Conservation (phyloP, 2,113 vertebrate species). For the Falco punctatus region DNA sequence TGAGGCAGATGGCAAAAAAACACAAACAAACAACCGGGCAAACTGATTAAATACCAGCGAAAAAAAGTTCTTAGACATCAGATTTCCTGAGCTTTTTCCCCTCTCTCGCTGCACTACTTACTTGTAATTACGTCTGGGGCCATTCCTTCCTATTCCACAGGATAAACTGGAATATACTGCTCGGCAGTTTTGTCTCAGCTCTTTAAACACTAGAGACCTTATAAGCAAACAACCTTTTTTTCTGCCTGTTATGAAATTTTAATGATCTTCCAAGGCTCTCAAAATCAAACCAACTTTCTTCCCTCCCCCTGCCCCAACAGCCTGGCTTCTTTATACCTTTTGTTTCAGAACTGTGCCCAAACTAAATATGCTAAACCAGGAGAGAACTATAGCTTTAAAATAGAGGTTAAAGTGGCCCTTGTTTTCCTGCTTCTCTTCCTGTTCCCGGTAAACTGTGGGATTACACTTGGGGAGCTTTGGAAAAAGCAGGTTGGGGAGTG, state of each 20-base stretch:
- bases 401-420: not conserved
- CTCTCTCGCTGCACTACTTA: conserved; percentile 58
- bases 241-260: conserved; percentile 17
- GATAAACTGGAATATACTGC: conserved; percentile 52
- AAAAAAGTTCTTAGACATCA: conserved; percentile 36
- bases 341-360: conserved; percentile 61
- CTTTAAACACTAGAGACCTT: conserved; percentile 40
- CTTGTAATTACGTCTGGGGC: conserved; percentile 75
- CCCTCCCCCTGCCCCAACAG: conserved; percentile 7
- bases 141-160: conserved; percentile 74
- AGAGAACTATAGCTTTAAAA: not conserved
- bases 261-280: conserved; percentile 15
- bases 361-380: conserved; percentile 7
- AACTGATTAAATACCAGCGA: not conserved
- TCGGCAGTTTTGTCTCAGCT: conserved; percentile 48
- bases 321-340: conserved; percentile 44
- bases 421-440: not conserved
- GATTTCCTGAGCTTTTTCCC: conserved; percentile 70
- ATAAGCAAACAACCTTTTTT: not conserved
- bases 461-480: not conserved
- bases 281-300: conserved; percentile 23
- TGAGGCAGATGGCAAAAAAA: not conserved
- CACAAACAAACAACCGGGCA: not conserved
- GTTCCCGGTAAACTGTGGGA: not conserved
- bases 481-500: conserved; percentile 29